Percentiles rank a stretch among this genome's conserved stretches.
These are phyloP conservation scores for Mallotus villosus DNA, from an alignment of 2,797 vertebrate genomes.

Conservation along the genomic window DNA sequence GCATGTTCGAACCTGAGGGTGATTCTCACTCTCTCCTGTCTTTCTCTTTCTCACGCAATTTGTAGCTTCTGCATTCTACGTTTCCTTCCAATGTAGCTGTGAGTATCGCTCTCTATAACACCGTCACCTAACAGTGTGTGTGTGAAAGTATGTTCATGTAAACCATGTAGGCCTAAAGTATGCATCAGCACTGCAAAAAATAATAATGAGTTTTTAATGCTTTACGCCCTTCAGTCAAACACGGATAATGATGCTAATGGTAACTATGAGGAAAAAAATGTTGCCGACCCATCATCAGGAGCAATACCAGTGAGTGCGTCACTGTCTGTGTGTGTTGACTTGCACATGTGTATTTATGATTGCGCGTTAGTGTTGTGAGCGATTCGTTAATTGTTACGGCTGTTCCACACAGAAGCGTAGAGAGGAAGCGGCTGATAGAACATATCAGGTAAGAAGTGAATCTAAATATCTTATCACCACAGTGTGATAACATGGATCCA, in stretches of 20 bases:
- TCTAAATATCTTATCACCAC: background rate
- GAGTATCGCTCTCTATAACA: background rate
- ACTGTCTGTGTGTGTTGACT: too few relatives aligned
- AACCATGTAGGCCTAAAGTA: background rate
- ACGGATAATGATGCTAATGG: background rate
- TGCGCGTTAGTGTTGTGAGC: background rate
- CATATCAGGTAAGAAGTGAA: constrained; percentile 47
- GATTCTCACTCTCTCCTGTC: too few relatives aligned
- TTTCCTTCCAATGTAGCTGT: background rate
- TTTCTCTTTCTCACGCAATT: too few relatives aligned
- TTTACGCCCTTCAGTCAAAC: background rate
- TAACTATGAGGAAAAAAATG: background rate
- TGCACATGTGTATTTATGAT: background rate
- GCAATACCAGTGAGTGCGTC: constrained; percentile 6
- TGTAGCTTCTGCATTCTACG: background rate
- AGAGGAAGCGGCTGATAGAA: constrained; percentile 13
- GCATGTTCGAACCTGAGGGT: too few relatives aligned
- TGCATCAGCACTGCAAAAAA: background rate
- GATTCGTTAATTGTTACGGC: constrained; percentile 11
- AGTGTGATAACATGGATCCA: background rate
- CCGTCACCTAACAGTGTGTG: background rate
- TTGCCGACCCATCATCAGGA: background rate
- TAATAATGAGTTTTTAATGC: too few relatives aligned
- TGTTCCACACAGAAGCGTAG: constrained; percentile 23
- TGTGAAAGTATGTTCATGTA: too few relatives aligned